These are phyloP conservation scores for Clarias platycephalus DNA, from an alignment of 2,797 vertebrate genomes.

Conservation along the genomic window DNA sequence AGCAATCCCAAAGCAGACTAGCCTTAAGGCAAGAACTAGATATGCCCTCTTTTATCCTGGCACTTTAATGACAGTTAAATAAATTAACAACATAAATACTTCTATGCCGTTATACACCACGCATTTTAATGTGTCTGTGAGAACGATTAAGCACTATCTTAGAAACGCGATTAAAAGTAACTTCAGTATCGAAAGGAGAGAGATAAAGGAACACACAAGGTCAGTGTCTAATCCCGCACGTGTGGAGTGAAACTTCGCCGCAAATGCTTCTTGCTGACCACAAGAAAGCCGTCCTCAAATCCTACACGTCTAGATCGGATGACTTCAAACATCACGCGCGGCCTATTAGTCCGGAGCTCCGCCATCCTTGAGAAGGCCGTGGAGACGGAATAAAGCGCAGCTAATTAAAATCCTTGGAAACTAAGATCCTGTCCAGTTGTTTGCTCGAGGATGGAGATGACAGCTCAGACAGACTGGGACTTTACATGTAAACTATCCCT, in stretches of 20 bases:
- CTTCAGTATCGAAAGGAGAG: constrained; percentile 27
- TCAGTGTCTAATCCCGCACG: constrained; percentile 38
- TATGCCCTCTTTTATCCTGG: background rate
- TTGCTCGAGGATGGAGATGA: background rate
- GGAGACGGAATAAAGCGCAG: constrained; percentile 45
- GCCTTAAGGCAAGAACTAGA: background rate
- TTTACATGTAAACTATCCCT: background rate
- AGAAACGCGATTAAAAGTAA: background rate
- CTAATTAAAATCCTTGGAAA: constrained; percentile 36
- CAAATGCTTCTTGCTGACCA: constrained; percentile 60
- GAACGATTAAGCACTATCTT: background rate
- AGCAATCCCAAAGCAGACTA: constrained; percentile 23
- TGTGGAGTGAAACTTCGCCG: constrained; percentile 50
- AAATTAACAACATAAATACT: background rate
- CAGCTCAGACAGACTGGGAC: background rate
- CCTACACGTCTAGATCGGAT: constrained; percentile 41
- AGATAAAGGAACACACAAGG: constrained; percentile 32
- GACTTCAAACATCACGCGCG: constrained; percentile 43
- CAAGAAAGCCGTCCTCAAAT: constrained; percentile 57
- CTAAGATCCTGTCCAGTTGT: constrained; percentile 15
- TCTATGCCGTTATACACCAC: background rate
- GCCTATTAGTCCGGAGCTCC: constrained; percentile 46
- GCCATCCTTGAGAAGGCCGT: constrained; percentile 49
- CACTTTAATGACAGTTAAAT: constrained; percentile 2
- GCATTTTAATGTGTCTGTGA: background rate